Conservation (phyloP, 2,113 vertebrate species). For the Athene noctua region DNA sequence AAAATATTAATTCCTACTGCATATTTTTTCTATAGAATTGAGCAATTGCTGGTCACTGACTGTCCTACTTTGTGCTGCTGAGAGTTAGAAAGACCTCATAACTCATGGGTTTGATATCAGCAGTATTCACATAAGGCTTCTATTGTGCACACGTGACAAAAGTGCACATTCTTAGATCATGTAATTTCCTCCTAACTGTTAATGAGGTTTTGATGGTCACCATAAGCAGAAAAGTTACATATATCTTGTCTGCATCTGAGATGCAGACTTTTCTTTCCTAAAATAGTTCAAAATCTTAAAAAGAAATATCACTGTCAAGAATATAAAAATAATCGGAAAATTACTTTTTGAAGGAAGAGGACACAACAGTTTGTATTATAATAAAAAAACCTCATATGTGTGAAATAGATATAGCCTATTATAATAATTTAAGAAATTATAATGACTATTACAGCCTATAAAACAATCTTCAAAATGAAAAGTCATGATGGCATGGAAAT, state of each 20-base stretch:
- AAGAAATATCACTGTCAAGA: neutral
- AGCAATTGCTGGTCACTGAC: neutral
- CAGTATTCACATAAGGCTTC: neutral
- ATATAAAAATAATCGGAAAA: neutral
- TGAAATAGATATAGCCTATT: neutral
- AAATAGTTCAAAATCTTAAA: neutral
- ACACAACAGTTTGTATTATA: neutral
- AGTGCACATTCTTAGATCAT: neutral
- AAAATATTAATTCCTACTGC: neutral
- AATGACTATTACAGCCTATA: neutral
- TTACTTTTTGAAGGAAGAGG: fast-evolving
- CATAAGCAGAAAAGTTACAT: neutral
- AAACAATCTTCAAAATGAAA: neutral
- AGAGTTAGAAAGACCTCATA: neutral
- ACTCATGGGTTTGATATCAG: neutral
- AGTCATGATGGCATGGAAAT: neutral
- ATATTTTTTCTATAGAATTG: neutral
- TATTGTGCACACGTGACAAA: neutral
- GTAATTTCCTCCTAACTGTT: neutral
- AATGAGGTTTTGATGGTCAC: neutral
- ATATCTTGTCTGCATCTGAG: neutral
- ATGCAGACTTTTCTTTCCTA: neutral
- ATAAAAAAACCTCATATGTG: neutral
- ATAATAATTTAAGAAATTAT: neutral
- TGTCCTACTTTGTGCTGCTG: neutral